Evolutionary conservation across 2,888 invertebrate genomes (phyloP), one percentile per base, ranked within the genome.

Genomic region (Microctonus brassicae): DNA sequence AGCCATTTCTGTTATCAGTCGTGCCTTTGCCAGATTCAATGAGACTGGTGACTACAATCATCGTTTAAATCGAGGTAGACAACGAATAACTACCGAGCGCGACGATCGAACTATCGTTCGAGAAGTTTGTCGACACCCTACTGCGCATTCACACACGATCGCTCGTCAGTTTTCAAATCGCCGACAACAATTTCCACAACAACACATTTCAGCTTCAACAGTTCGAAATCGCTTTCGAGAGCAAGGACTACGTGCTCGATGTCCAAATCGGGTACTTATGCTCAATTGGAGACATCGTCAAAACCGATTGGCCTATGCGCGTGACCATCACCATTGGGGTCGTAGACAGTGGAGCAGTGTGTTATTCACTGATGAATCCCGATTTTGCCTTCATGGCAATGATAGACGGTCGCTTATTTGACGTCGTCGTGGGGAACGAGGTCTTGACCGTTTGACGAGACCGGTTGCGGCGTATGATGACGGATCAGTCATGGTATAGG

Each of bases 1-100:
- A 68, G 62, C 33, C 72, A 62, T n/a, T 47, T 72, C 72, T 9
- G 68, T 72, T 24, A 22, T 72, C 13, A 55, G 72, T 68, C 72
- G 68, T 47, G 62, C 53, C 33, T 69, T 33, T 69, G 63, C 55
- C 22, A 26, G 72, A 68, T 72, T 68, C 39, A 68, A 72, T 5
- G 55, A 61, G 57, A 72, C 62, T 22, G 39, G 62, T 53, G 68
- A 24, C n/a, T 69, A 69, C 63, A 29, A 67, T 52, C 63, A 66
- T 20, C 70, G 70, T 39, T 42, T 58, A 29, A 66, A 58, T 58
- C 60, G 66, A 66, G 70, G 66, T 58, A 65, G 42, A 57, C 65
- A 20, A 42, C 70, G 65, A 60, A 70, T 70, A 65, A 66, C 65
- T 33, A 70, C 70, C 33, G 47, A 17, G 29, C 66, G 70, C 13